These are phyloP conservation scores for Andrena fulva DNA, from an alignment of 2,888 invertebrate genomes.

Conservation along the genomic window DNA sequence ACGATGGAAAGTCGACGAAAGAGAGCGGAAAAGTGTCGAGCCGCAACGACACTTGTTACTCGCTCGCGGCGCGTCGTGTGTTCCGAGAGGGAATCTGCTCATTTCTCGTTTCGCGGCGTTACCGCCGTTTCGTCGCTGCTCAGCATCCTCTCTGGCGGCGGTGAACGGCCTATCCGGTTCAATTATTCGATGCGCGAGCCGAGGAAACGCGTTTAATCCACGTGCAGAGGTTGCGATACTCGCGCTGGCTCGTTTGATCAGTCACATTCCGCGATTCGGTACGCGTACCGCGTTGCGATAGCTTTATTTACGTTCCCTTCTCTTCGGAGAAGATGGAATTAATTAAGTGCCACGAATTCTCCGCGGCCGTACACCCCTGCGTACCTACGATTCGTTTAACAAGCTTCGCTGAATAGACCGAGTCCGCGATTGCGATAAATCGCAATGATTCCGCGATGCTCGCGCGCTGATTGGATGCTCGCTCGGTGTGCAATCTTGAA, in stretches of 20 bases:
- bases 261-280: constrained; percentile 19
- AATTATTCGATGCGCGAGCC: constrained; percentile 51
- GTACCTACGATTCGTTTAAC: not conserved
- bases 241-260: constrained; percentile 22
- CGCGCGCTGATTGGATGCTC: not conserved
- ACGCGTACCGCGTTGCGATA: constrained; percentile 16
- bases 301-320: constrained; percentile 24
- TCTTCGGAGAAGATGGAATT: constrained; percentile 12
- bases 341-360: constrained; percentile 5
- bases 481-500: not conserved
- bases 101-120: constrained; percentile 34
- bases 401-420: not conserved
- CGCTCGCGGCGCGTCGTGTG: not conserved
- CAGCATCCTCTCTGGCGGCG: not conserved
- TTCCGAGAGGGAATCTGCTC: constrained; percentile 9
- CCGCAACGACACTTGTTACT: constrained; percentile 18
- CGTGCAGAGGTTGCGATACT: constrained; percentile 18
- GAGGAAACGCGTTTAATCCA: constrained; percentile 21
- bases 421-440: constrained; percentile 5
- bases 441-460: not conserved
- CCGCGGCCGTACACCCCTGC: not conserved
- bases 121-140: constrained; percentile 27
- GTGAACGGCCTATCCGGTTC: constrained; percentile 50
- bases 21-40: constrained; percentile 25
- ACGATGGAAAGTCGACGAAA: constrained; percentile 12